These are phyloP conservation scores for Periplaneta americana DNA, from an alignment of 1,140 invertebrate genomes.

Conservation along the genomic window DNA sequence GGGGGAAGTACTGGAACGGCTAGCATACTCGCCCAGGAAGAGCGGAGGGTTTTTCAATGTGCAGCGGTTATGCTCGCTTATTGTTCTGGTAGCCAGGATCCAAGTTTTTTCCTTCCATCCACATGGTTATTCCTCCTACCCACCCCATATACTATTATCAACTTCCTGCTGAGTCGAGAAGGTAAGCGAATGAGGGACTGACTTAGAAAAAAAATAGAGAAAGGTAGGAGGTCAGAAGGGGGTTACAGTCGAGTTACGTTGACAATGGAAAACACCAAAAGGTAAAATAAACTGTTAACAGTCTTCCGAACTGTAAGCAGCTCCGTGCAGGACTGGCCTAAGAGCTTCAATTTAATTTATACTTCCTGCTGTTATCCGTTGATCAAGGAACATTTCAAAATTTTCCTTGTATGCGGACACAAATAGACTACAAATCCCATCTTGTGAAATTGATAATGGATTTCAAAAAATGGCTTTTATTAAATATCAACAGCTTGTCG, in stretches of 20 bases:
- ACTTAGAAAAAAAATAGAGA: background rate
- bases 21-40: background rate
- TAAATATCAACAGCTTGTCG: too few relatives aligned
- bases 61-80: background rate
- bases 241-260: background rate
- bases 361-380: too few relatives aligned
- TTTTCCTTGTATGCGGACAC: too few relatives aligned
- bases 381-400: too few relatives aligned
- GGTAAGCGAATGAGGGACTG: background rate
- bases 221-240: background rate
- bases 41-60: background rate
- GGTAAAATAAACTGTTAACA: background rate
- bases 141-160: background rate
- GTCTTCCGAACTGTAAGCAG: background rate
- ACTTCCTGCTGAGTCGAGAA: background rate
- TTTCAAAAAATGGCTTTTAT: too few relatives aligned
- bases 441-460: too few relatives aligned
- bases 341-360: too few relatives aligned
- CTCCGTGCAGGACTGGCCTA: background rate
- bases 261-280: background rate
- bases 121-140: background rate
- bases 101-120: background rate
- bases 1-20: too few relatives aligned
- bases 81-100: background rate
- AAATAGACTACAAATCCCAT: too few relatives aligned